Percentiles rank a stretch among this genome's conserved stretches.
These are phyloP conservation scores for Amblyjoppa fuscipennis DNA, from an alignment of 2,888 invertebrate species.

Conservation along the genomic window DNA sequence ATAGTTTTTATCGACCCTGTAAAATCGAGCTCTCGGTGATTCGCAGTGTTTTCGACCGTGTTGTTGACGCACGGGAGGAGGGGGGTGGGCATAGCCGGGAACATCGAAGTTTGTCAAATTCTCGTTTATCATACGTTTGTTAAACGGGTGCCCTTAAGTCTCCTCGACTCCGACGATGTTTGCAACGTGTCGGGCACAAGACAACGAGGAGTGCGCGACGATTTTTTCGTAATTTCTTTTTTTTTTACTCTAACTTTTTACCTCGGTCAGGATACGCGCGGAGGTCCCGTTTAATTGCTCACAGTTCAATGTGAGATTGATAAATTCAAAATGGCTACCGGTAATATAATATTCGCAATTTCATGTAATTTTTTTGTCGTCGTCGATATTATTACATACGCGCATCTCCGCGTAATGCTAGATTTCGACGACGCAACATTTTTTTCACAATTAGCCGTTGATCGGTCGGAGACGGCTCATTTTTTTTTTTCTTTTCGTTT, in stretches of 20 bases:
- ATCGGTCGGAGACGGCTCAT: not conserved
- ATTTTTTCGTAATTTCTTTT: not conserved
- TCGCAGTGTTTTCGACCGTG: conserved; percentile 11
- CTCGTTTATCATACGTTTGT: conserved; percentile 9
- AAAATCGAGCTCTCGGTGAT: not conserved
- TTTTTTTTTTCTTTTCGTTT: not conserved
- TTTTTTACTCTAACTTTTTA: not conserved
- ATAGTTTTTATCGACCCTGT: conserved; percentile 2
- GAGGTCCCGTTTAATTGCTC: conserved; percentile 48
- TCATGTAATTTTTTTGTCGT: conserved; percentile 2
- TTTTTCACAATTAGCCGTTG: not conserved
- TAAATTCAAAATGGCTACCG: conserved; percentile 78
- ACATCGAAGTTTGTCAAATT: conserved; percentile 1
- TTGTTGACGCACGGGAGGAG: conserved; percentile 20
- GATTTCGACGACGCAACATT: not conserved
- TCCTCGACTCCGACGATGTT: not conserved
- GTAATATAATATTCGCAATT: conserved; percentile 57
- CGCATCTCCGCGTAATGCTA: not conserved
- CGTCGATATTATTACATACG: not conserved
- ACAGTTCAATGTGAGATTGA: conserved; percentile 64
- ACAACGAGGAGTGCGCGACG: not conserved
- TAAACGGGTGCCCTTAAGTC: not conserved
- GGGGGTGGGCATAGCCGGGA: conserved; percentile 25
- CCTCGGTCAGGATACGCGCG: not conserved
- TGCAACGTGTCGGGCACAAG: not conserved